Conservation (phyloP, 2,113 vertebrate species). For the Scatophagus argus region DNA sequence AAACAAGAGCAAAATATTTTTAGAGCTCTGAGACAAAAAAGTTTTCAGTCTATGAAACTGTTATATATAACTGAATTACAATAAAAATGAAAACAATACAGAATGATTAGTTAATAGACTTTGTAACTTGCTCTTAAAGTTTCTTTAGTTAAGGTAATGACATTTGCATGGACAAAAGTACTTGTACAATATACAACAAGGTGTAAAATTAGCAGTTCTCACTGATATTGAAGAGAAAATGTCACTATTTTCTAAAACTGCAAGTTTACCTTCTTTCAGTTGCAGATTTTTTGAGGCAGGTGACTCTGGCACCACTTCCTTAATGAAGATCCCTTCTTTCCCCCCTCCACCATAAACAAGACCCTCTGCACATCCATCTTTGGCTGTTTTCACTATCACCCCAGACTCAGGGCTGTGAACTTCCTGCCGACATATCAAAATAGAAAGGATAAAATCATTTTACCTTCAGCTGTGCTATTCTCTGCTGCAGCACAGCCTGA, state of each 20-base stretch:
- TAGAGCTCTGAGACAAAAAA: background rate
- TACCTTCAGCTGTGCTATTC: background rate
- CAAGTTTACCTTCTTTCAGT: constrained; percentile 90
- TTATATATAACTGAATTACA: background rate
- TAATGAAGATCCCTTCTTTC: constrained; percentile 91
- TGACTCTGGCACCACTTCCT: constrained; percentile 91
- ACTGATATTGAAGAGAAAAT: no score
- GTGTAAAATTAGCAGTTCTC: no score
- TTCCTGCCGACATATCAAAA: constrained; percentile 72
- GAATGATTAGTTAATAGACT: background rate
- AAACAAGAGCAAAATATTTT: constrained; percentile 28
- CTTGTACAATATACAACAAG: no score
- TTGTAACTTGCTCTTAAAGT: background rate
- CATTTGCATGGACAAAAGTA: no score
- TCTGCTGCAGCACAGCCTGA: constrained; percentile 1
- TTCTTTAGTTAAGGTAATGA: no score
- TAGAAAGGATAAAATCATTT: background rate
- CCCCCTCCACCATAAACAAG: constrained; percentile 92
- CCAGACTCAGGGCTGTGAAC: constrained; percentile 78
- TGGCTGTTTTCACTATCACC: constrained; percentile 89
- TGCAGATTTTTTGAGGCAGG: constrained; percentile 90
- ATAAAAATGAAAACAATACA: background rate
- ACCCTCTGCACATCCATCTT: constrained; percentile 89
- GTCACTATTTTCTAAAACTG: background rate
- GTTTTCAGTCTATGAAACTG: background rate